Base-by-base conservation (phyloP, 2,888 invertebrate species). In the Oligia strigilis region DNA sequence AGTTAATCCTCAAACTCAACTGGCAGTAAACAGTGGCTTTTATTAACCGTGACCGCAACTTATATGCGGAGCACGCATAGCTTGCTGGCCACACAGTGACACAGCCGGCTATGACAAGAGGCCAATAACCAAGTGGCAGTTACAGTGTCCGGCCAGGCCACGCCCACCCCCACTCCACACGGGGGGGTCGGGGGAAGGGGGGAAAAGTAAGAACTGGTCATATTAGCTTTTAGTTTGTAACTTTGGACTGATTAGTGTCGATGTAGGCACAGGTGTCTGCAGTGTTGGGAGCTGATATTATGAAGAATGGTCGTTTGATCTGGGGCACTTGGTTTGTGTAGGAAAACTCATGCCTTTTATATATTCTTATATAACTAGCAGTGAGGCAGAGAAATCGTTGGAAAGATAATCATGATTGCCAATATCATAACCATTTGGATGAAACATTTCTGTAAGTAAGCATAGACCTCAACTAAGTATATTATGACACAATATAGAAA, bases 111-210 rank as follows among this genome's bases (percentile, higher is more conserved):
- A 71, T 81, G 77, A 36, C 75, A 80, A 87, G 85, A 85, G 67
- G 92, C 91, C 91, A 91, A 91, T 91, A 90, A 89, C 87, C 89
- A 90, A 90, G 90, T 92, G 88, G 82, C 88, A 81, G 92, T 87
- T 85, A 89, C 91, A 85, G 87, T 90, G 90, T 87, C 87, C 90
- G 78, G 88, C 55, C 74, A 75, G 81, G 79, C 83, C 88, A 87
- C 88, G 88, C 88, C 89, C 85, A 87, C 80, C 81, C 73, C 69
- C 69, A 67, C 84, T 75, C 83, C 83, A 52, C 29, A 40, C 43
- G 64, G 19, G 64, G 40, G 55, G 64, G 36, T 49, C 52, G 82
- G 65, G 80, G 65, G 46, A 13, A 78, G 76, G 75, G 80, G 75
- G 75, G 52, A 55, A n/a, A 3, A 4, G 43, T 55, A 14, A 52